These are phyloP conservation scores for Siderastrea siderea DNA, from an alignment of 92 coral and sea anemone species.

Conservation along the genomic window DNA sequence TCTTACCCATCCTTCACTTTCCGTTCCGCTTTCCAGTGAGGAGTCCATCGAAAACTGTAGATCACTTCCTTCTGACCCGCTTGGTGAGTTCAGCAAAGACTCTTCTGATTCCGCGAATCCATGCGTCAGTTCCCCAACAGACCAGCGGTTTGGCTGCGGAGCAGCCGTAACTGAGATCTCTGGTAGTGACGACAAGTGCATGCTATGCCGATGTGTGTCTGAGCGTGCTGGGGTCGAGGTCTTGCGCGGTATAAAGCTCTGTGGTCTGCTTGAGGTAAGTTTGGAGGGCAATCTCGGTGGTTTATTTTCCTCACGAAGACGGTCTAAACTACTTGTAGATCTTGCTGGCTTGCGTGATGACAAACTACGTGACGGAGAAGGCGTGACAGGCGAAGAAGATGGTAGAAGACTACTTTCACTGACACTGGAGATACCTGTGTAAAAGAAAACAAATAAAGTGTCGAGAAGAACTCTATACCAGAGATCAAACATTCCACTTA, in stretches of 20 bases:
- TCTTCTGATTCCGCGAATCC: constrained; percentile 8
- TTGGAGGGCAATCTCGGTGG: constrained; percentile 8
- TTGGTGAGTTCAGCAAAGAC: constrained; percentile 27
- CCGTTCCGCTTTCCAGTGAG: constrained; percentile 34
- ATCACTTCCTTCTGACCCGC: constrained; percentile 33
- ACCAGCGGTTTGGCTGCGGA: constrained; percentile 51
- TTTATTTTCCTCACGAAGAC: constrained; percentile 50
- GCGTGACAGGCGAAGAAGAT: constrained; percentile 1
- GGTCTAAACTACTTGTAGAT: constrained; percentile 56
- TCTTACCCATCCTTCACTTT: constrained; percentile 43
- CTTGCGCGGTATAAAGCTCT: constrained; percentile 55
- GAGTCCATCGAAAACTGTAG: constrained; percentile 43
- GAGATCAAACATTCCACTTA: too few species aligned
- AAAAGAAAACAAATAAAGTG: background rate
- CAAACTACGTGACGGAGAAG: constrained; percentile 5
- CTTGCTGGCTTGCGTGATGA: constrained; percentile 30
- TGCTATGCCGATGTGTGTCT: constrained; percentile 22
- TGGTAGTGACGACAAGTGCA: constrained; percentile 72
- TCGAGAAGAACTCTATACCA: too few species aligned
- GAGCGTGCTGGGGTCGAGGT: constrained; percentile 61
- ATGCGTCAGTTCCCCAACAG: constrained; percentile 8
- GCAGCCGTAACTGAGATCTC: constrained; percentile 42
- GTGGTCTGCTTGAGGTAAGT: background rate
- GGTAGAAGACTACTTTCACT: constrained; percentile 39
- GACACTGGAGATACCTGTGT: constrained; percentile 29